Percentiles rank a stretch among this genome's conserved stretches.
These are phyloP conservation scores for Hassar affinis DNA, from an alignment of 2,113 vertebrate species.

Conservation along the genomic window DNA sequence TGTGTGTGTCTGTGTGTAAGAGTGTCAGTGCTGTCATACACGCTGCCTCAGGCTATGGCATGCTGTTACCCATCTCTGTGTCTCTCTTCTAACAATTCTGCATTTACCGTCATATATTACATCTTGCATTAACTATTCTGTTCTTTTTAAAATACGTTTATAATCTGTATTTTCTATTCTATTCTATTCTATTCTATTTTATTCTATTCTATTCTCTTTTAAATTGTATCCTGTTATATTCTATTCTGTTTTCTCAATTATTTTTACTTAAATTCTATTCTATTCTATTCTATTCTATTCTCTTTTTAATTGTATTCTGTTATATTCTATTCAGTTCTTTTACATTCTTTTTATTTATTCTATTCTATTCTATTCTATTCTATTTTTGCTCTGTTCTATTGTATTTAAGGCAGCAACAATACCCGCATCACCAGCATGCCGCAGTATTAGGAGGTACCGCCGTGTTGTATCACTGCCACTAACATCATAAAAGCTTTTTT, in stretches of 20 bases:
- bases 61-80: neutral
- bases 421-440: no score
- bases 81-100: neutral
- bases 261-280: neutral
- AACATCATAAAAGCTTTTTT: no score
- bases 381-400: neutral
- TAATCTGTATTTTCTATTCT: no score
- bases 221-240: neutral
- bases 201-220: neutral
- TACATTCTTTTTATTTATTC: neutral
- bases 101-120: neutral
- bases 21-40: conserved; percentile 5
- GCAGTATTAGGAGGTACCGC: no score
- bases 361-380: neutral
- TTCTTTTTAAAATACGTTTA: neutral
- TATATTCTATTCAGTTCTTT: neutral
- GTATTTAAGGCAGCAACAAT: neutral
- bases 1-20: neutral
- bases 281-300: neutral
- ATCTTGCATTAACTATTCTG: neutral
- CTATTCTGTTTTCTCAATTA: neutral
- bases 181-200: neutral
- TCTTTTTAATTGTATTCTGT: neutral
- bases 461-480: no score
- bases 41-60: conserved; percentile 12